Evolutionary conservation across 2,888 invertebrate genomes (phyloP).

Genomic region (Atethmia centrago): DNA sequence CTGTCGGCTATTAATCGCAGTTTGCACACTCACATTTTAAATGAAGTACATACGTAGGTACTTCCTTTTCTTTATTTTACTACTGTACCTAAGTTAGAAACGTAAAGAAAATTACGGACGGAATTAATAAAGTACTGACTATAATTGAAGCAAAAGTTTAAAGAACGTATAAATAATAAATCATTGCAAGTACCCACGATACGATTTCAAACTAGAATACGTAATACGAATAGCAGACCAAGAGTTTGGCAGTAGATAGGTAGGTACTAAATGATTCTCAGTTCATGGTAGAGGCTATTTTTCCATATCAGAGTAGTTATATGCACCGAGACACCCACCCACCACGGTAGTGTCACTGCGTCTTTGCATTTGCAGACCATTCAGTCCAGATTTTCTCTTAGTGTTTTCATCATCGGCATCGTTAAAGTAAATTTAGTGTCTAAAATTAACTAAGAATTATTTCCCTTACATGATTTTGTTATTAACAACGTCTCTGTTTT

Average conservation of each 20-base stretch:
- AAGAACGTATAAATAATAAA: conserved; percentile 5
- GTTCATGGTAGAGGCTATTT: neutral
- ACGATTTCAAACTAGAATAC: neutral
- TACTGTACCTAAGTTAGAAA: neutral
- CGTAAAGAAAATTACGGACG: neutral
- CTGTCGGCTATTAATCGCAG: conserved; percentile 32
- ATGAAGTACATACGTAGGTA: conserved; percentile 10
- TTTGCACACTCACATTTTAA: conserved; percentile 17
- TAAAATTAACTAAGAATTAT: neutral
- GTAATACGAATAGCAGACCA: neutral
- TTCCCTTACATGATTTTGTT: neutral
- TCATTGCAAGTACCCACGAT: neutral
- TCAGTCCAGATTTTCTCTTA: neutral
- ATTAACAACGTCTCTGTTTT: neutral
- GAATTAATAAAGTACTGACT: conserved; percentile 3
- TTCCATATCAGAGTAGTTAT: neutral
- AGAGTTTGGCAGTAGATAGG: neutral
- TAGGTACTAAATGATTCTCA: too few relatives aligned
- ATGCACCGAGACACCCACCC: neutral
- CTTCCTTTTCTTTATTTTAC: conserved; percentile 33
- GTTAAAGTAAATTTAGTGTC: neutral
- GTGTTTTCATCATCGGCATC: neutral
- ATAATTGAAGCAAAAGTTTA: neutral
- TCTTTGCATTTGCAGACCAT: neutral
- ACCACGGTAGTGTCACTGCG: too few relatives aligned